Evolutionary conservation across 2,888 invertebrate genomes (phyloP), one percentile per base, ranked within the genome.

Genomic region (Ormyrus labotus): DNA sequence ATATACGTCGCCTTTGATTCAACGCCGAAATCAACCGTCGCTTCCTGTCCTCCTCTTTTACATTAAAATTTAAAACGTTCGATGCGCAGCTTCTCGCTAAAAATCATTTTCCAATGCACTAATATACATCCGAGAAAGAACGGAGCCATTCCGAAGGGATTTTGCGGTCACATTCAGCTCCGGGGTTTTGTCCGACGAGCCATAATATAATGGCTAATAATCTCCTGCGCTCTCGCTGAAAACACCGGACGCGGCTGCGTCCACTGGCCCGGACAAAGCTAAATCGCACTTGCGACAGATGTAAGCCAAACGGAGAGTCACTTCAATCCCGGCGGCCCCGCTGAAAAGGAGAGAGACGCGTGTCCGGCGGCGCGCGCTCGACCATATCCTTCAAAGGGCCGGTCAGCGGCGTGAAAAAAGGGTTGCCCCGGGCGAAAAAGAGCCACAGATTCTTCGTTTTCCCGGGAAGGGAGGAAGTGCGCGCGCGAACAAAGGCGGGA

Each of bases 281-380:
- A 55, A 68, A 68, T 76, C 76, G 63, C 68, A 51, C 76, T 63
- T 63, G 67, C 50, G 68, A 76, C 76, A 80, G 76, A 80, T 80
- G 80, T 76, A 80, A 80, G 80, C 65, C 53, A 65, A 65, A 9
- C 60, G 75, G 55, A 80, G 19, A 19, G 74, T 80, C 68, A 75
- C 75, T 77, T 57, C 64, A 11, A 67, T 13, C 11, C 13, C 10
- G 50, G 53, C n/a, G 19, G 19, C 19, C 19, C 19, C 10, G 19
- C 8, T 34, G 6, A 13, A n/a, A 53, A 4, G 10, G 6, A 19
- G 8, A 19, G 8, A 55, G 63, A 53, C 79, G 63, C 61, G 74
- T 67, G 68, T 67, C 74, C 65, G 51, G 19, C 19, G 1, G 19
- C 19, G 19, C 55, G 70, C 64, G 78, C 34, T 51, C 57, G 47